A percentile compares a stretch with the other conserved stretches of the same genome.
These are phyloP conservation scores for Metopia argyrocephala DNA, from an alignment of 2,888 invertebrate species.

Conservation along the genomic window DNA sequence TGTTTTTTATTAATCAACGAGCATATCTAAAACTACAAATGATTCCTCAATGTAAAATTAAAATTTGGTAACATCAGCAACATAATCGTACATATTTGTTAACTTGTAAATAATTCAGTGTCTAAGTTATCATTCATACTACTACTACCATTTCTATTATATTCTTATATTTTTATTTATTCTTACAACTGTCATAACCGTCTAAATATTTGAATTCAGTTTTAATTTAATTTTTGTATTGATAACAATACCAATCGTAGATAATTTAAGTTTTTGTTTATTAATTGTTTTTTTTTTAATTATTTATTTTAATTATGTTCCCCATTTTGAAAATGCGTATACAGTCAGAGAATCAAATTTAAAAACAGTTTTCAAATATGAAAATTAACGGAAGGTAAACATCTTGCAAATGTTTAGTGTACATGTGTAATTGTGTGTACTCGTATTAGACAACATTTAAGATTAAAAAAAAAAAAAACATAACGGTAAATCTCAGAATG, in stretches of 20 bases:
- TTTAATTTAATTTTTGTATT: constrained; percentile 13
- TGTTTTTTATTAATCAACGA: background rate
- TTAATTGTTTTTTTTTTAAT: too few relatives aligned
- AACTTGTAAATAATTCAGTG: constrained; percentile 42
- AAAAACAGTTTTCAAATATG: too few relatives aligned
- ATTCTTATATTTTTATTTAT: background rate
- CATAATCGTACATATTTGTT: constrained; percentile 1
- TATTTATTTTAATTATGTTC: background rate
- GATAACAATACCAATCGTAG: background rate
- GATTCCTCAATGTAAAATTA: background rate
- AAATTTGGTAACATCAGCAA: too few relatives aligned
- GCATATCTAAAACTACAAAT: background rate
- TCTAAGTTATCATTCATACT: constrained; percentile 3
- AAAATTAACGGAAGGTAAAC: too few relatives aligned
- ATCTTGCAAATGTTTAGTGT: too few relatives aligned
- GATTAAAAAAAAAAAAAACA: too few relatives aligned
- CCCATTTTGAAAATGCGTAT: background rate
- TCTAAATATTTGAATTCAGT: background rate
- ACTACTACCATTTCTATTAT: background rate
- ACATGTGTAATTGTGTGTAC: too few relatives aligned
- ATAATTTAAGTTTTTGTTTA: background rate
- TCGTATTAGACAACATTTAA: too few relatives aligned
- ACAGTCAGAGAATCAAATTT: too few relatives aligned
- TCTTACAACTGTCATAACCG: background rate
- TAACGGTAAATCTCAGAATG: too few relatives aligned